phyloP scores from a whole-genome alignment of 2,797 vertebrate genomes.

The Poeciliopsis turneri region DNA sequence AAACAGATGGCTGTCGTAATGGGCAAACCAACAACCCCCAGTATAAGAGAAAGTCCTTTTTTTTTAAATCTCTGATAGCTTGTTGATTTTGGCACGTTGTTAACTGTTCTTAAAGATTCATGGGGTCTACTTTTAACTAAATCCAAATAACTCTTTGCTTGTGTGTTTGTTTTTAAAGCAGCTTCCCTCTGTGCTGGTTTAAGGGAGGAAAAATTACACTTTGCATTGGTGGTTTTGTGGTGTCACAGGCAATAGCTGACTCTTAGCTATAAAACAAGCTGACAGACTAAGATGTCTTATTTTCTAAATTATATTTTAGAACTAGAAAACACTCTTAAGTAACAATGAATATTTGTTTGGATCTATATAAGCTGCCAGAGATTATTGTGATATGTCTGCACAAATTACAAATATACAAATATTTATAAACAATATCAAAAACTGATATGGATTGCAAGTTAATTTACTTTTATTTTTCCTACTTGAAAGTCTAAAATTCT shows the following conservation, averaged over 20 bases:
- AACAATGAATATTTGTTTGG: neutral
- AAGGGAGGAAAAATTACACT: neutral
- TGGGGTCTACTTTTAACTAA: slow-evolving; percentile 58
- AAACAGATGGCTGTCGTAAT: slow-evolving; percentile 34
- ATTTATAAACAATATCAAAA: neutral
- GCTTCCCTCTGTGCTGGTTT: slow-evolving; percentile 27
- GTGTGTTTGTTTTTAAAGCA: slow-evolving; percentile 25
- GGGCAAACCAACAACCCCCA: slow-evolving; percentile 19
- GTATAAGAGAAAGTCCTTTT: slow-evolving; percentile 48
- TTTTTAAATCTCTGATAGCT: slow-evolving; percentile 35
- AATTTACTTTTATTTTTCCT: neutral
- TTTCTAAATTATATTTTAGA: neutral
- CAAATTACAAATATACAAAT: neutral
- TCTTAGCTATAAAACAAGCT: slow-evolving; percentile 2
- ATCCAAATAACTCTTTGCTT: slow-evolving; percentile 57
- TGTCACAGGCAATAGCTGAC: slow-evolving; percentile 1
- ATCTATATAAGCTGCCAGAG: neutral
- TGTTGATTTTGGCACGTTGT: slow-evolving; percentile 59
- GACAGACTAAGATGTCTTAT: neutral
- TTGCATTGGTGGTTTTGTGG: slow-evolving; percentile 6
- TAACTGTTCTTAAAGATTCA: slow-evolving; percentile 61
- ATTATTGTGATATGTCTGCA: neutral
- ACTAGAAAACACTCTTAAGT: neutral
- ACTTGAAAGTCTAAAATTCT: neutral
- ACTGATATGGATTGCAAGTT: neutral